Evolutionary conservation across 35 echinoderm and acorn worm genomes (phyloP).

Genomic region (Eucidaris tribuloides): DNA sequence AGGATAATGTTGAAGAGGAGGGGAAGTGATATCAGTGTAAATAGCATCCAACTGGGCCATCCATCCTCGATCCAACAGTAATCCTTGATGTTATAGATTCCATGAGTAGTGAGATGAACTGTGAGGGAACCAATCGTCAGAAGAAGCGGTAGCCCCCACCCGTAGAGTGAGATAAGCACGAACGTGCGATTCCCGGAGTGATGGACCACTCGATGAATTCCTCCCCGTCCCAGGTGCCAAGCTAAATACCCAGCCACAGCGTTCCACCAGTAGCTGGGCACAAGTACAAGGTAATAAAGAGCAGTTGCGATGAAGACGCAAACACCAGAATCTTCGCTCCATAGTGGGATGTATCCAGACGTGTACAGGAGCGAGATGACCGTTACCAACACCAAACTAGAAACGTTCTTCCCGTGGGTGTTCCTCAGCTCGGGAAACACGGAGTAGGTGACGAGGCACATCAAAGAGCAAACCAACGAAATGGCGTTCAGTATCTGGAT

Average conservation of each 20-base stretch:
- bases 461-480: not conserved
- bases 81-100: not conserved
- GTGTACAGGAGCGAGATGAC: not conserved
- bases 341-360: not conserved
- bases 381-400: not conserved
- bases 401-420: not conserved
- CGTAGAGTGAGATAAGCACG: not conserved
- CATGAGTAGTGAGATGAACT: not conserved
- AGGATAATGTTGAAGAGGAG: not conserved
- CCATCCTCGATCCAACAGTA: not conserved
- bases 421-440: not conserved
- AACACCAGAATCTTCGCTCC: not conserved
- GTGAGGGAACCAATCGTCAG: not conserved
- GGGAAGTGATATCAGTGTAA: not conserved
- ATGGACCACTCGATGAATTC: conserved; percentile 1
- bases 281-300: not conserved
- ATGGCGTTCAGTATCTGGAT: not conserved
- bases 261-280: conserved; percentile 10
- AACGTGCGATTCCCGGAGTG: not conserved
- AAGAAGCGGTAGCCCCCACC: conserved; percentile 3
- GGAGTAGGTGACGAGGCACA: not conserved
- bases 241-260: not conserved
- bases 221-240: not conserved
- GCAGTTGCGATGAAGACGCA: conserved; percentile 9
- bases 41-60: not conserved